phyloP scores from a whole-genome alignment of 2,113 vertebrate genomes.

The Periophthalmodon schlosseri region DNA sequence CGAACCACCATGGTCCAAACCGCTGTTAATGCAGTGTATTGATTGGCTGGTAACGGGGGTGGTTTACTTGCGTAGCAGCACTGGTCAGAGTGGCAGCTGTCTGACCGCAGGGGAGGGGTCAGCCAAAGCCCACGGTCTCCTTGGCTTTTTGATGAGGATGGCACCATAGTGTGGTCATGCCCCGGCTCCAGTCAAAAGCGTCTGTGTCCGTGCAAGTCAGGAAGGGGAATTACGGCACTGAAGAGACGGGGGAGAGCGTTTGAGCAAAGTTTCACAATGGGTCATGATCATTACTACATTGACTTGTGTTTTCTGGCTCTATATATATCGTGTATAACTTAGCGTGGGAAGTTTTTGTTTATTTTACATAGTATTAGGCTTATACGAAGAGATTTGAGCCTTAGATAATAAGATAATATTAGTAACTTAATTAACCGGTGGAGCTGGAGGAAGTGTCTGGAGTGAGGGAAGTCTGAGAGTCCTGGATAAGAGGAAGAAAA shows the following conservation, averaged over 20 bases:
- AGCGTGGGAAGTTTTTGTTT: too few relatives aligned
- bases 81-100: slow-evolving; percentile 9
- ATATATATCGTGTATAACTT: too few relatives aligned
- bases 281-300: neutral
- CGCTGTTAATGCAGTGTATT: neutral
- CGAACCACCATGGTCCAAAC: too few relatives aligned
- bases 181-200: slow-evolving; percentile 7
- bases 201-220: slow-evolving; percentile 21
- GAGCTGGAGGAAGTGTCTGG: too few relatives aligned
- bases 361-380: too few relatives aligned
- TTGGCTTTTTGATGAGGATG: slow-evolving; percentile 14
- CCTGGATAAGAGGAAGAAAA: too few relatives aligned
- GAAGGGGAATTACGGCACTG: slow-evolving; percentile 24
- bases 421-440: too few relatives aligned
- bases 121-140: slow-evolving; percentile 34
- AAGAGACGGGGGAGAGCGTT: slow-evolving; percentile 19
- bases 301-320: too few relatives aligned
- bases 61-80: slow-evolving; percentile 11
- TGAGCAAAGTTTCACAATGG: slow-evolving; percentile 9
- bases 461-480: too few relatives aligned
- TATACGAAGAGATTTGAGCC: too few relatives aligned
- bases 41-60: slow-evolving; percentile 44
- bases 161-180: slow-evolving; percentile 35
- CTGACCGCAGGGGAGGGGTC: slow-evolving; percentile 1
- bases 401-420: too few relatives aligned